Conservation (phyloP, 1,140 invertebrate species). For the Cotesia chilonis region DNA sequence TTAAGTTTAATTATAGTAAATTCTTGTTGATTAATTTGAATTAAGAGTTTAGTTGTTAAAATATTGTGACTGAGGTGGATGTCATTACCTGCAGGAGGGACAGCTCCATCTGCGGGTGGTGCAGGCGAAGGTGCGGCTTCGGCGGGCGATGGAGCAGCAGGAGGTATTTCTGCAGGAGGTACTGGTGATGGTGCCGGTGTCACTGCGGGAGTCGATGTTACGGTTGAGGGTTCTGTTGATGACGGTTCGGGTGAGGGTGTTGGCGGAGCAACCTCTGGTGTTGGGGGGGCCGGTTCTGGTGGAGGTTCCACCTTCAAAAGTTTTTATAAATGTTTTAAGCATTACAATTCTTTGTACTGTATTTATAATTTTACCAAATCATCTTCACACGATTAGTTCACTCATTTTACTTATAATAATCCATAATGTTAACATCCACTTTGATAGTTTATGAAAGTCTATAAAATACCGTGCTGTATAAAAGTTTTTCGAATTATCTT, state of each 20-base stretch:
- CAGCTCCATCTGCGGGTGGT: conserved; percentile 56
- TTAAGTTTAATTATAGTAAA: too few relatives aligned
- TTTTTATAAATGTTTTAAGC: conserved; percentile 39
- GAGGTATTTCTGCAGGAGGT: conserved; percentile 58
- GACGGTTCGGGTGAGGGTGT: conserved; percentile 42
- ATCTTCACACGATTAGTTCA: neutral
- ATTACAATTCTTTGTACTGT: conserved; percentile 24
- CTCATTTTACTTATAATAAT: neutral
- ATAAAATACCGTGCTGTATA: too few relatives aligned
- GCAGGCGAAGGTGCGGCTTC: conserved; percentile 62
- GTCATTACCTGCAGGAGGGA: conserved; percentile 53
- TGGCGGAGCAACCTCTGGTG: conserved; percentile 44
- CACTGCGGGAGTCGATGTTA: conserved; percentile 54
- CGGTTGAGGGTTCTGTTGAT: conserved; percentile 47
- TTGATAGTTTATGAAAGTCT: too few relatives aligned
- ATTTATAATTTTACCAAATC: conserved; percentile 1
- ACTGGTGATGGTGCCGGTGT: conserved; percentile 56
- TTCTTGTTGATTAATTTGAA: conserved; percentile 9
- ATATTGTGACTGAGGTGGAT: neutral
- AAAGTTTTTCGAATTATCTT: too few relatives aligned
- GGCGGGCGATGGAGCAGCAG: conserved; percentile 60
- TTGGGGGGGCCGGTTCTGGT: conserved; percentile 42
- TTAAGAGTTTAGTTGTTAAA: neutral
- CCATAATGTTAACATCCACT: too few relatives aligned
- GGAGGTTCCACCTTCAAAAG: conserved; percentile 47